Conservation (phyloP, 1,140 invertebrate species). For the Saccostrea cuccullata region DNA sequence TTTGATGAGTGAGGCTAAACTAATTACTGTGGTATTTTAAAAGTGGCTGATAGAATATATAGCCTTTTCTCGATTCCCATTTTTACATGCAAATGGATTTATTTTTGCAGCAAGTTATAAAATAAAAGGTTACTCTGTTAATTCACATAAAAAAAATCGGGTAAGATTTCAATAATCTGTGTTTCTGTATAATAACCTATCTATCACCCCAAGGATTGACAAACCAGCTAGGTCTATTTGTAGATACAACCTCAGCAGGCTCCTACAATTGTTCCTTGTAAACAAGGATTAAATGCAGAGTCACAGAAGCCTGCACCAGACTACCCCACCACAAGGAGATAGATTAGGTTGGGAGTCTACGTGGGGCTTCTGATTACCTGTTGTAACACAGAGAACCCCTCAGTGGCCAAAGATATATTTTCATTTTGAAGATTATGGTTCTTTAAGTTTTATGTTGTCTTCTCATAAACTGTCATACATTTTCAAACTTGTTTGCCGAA, state of each 20-base stretch:
- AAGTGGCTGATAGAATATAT: neutral
- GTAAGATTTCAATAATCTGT: neutral
- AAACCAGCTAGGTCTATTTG: neutral
- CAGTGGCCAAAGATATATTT: neutral
- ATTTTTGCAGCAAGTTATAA: neutral
- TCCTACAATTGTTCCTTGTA: slow-evolving; percentile 13
- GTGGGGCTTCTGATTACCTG: slow-evolving; percentile 1
- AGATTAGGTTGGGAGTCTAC: neutral
- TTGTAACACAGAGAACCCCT: neutral
- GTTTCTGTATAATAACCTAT: neutral
- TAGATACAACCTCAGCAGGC: neutral
- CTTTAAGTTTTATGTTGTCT: neutral
- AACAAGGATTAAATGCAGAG: slow-evolving; percentile 30
- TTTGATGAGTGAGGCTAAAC: slow-evolving; percentile 28
- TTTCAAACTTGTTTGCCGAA: neutral
- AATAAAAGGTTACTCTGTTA: neutral
- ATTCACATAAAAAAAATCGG: neutral
- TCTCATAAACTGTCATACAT: neutral
- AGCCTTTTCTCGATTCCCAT: neutral
- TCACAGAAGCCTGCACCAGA: neutral
- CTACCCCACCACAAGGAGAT: neutral
- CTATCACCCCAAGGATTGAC: neutral
- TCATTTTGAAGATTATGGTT: slow-evolving; percentile 13
- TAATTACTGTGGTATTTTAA: slow-evolving; percentile 28
- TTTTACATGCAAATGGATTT: neutral